phyloP scores from a whole-genome alignment of 2,797 vertebrate genomes.

The Sebastes hubbsi region DNA sequence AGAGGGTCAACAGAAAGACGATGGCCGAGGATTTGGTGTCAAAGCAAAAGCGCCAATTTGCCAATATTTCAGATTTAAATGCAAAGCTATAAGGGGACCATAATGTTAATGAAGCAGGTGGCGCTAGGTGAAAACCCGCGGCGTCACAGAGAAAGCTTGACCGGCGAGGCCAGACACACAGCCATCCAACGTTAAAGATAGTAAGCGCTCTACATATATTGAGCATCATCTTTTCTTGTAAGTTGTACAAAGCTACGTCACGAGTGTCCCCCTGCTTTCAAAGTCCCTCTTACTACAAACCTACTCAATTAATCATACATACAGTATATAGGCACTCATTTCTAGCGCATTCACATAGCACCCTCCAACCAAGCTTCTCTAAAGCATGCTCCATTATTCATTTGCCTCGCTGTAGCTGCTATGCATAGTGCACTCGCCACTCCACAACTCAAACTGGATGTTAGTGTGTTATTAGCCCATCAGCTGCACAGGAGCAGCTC shows the following conservation, averaged over 20 bases:
- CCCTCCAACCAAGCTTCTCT: constrained; percentile 38
- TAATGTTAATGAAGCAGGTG: no score
- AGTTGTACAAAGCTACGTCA: constrained; percentile 7
- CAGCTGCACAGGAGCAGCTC: constrained; percentile 8
- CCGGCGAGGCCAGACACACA: no score
- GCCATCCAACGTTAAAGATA: no score
- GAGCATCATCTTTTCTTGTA: no score
- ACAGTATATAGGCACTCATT: constrained; percentile 36
- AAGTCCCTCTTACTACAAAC: constrained; percentile 32
- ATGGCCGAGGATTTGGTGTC: no score
- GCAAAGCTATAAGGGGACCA: no score
- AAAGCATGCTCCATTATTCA: constrained; percentile 74
- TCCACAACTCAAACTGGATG: constrained; percentile 35
- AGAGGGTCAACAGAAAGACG: no score
- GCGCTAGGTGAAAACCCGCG: no score
- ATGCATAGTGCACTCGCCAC: constrained; percentile 28
- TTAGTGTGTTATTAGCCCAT: constrained; percentile 39
- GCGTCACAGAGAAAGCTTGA: no score
- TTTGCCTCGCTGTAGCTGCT: constrained; percentile 31
- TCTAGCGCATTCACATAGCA: constrained; percentile 51
- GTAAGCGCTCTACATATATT: no score
- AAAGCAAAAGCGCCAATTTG: no score
- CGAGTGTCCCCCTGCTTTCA: constrained; percentile 22
- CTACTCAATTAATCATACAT: constrained; percentile 72
- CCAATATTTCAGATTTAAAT: no score